Conservation (phyloP, 2,113 vertebrate genomes). For the Rafetus swinhoei region DNA sequence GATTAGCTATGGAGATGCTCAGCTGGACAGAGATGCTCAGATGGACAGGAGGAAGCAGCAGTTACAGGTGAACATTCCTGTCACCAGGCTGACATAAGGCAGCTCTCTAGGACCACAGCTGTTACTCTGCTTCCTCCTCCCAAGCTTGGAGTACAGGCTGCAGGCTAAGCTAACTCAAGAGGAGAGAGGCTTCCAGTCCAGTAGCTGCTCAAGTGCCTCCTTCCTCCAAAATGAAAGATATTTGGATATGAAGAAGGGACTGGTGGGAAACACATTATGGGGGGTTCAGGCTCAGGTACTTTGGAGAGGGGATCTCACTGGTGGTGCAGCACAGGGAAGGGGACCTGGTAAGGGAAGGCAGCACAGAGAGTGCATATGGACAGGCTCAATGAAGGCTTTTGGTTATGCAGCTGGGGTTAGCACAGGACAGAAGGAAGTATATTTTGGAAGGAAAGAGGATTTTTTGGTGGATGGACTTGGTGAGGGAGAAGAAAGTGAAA, state of each 20-base stretch:
- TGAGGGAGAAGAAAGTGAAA: background rate
- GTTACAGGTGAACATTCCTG: background rate
- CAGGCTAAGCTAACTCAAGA: background rate
- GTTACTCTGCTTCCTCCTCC: background rate
- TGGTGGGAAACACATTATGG: background rate
- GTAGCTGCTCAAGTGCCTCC: background rate
- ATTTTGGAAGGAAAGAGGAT: background rate
- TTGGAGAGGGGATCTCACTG: background rate
- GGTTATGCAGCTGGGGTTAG: background rate
- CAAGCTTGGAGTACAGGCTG: background rate
- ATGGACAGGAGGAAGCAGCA: background rate
- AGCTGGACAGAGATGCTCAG: background rate
- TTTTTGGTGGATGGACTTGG: background rate
- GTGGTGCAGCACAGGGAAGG: too few species aligned
- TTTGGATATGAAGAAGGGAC: background rate
- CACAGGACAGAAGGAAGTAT: background rate
- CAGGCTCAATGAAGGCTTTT: background rate
- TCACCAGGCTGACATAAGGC: background rate
- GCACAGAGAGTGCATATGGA: background rate
- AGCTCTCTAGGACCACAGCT: background rate
- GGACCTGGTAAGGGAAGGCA: background rate
- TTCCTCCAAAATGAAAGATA: background rate
- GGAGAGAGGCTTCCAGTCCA: background rate
- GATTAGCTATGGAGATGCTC: background rate
- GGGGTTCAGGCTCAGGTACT: background rate